A percentile compares a stretch with the other conserved stretches of the same genome.
Evolutionary conservation across 2,113 vertebrate genomes (phyloP).

Genomic region (Centropus bengalensis): DNA sequence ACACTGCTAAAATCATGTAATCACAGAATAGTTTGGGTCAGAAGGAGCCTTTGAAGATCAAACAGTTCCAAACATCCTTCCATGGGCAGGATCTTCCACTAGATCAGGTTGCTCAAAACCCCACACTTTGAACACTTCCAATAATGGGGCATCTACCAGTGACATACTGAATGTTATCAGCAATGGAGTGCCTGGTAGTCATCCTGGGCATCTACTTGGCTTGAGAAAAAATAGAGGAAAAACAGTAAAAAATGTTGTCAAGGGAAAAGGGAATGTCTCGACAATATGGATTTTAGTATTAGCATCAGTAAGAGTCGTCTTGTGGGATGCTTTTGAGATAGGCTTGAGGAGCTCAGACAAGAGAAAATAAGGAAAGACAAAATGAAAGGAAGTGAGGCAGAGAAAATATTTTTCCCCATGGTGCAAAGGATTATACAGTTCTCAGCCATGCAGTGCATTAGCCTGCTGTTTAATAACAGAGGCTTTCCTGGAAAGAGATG

Average conservation of each 20-base stretch:
- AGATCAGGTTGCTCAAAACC: not conserved
- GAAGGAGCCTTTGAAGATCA: not conserved
- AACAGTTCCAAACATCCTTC: not conserved
- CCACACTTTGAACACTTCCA: not conserved
- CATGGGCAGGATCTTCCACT: not conserved
- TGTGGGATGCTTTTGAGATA: not conserved
- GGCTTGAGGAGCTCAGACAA: not conserved
- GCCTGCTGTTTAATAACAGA: not conserved
- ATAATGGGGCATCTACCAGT: not conserved
- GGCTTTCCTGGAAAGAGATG: not conserved
- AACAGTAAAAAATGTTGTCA: not conserved
- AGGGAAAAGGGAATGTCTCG: not conserved
- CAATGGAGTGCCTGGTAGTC: not conserved
- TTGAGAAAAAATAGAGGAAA: not conserved
- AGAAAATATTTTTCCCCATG: not conserved
- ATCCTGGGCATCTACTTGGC: not conserved
- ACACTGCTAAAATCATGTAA: not conserved
- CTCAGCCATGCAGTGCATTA: not conserved
- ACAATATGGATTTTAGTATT: not conserved
- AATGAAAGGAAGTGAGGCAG: not conserved
- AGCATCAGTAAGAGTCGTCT: not conserved
- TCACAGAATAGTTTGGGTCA: not conserved
- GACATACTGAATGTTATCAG: not conserved
- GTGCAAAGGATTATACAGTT: not conserved
- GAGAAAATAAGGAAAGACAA: not conserved